These are phyloP conservation scores for Prunella strophiata DNA, from an alignment of 2,797 vertebrate species.

Conservation along the genomic window DNA sequence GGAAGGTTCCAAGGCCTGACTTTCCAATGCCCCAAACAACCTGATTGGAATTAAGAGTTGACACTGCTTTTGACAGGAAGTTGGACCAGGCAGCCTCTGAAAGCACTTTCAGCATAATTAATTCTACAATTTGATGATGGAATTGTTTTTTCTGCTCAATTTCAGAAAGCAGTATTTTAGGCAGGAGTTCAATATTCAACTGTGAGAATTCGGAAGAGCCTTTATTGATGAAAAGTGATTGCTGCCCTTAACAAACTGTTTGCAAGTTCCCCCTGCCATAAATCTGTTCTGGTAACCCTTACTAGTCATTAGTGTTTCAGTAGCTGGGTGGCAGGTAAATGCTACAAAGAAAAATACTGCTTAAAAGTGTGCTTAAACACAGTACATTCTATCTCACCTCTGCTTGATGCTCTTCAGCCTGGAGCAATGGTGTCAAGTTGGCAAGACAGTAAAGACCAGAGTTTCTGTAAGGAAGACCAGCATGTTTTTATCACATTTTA, in stretches of 20 bases:
- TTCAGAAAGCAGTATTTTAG: neutral
- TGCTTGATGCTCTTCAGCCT: neutral
- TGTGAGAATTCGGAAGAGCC: neutral
- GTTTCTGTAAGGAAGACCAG: neutral
- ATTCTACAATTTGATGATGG: neutral
- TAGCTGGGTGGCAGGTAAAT: neutral
- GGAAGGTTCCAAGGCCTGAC: neutral
- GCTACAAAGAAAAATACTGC: neutral
- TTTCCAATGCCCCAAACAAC: neutral
- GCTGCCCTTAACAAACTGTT: neutral
- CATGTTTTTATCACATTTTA: neutral
- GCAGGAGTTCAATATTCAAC: neutral
- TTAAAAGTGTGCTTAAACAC: neutral
- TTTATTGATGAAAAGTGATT: neutral
- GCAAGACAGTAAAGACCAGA: neutral
- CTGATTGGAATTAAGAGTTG: neutral
- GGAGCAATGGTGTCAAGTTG: neutral
- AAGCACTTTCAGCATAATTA: neutral
- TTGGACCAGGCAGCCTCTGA: neutral
- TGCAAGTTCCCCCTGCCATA: neutral
- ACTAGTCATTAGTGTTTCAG: neutral
- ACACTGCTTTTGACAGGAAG: neutral
- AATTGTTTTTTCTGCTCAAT: neutral
- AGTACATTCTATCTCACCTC: neutral
- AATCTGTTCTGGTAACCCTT: neutral